Conservation (phyloP, 2,888 invertebrate species). For the Isotomurus palustris region DNA sequence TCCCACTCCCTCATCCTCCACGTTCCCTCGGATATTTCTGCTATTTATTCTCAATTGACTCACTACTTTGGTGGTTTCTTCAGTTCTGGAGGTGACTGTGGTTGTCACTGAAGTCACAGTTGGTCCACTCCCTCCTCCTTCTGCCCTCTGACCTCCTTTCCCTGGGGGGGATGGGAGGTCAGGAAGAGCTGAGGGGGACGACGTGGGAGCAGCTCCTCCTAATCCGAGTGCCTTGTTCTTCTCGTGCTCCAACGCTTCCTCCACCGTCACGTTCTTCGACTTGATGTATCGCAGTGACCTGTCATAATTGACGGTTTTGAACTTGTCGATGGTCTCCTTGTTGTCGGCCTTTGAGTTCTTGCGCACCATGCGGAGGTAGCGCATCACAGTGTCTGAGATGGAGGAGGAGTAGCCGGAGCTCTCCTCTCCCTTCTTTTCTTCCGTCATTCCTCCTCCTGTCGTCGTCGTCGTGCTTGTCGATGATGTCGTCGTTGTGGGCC, state of each 20-base stretch:
- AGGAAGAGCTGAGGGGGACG: not conserved
- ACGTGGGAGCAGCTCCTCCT: not conserved
- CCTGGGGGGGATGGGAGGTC: not conserved
- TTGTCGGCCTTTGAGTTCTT: constrained; percentile 71
- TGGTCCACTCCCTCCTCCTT: not conserved
- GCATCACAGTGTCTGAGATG: constrained; percentile 79
- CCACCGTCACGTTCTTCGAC: constrained; percentile 69
- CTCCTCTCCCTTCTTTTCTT: constrained; percentile 43
- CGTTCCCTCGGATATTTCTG: not conserved
- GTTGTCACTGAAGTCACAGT: not conserved
- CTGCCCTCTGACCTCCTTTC: not conserved
- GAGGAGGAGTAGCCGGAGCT: constrained; percentile 61
- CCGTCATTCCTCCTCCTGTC: not conserved
- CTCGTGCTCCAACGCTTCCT: constrained; percentile 60
- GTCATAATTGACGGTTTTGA: constrained; percentile 83
- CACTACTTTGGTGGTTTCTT: not conserved
- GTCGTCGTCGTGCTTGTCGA: constrained; percentile 10
- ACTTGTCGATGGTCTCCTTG: constrained; percentile 71
- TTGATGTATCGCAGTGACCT: constrained; percentile 76
- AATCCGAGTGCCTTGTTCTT: constrained; percentile 47
- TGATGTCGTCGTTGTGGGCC: constrained; percentile 46
- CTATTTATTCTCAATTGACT: no score
- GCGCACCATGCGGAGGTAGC: constrained; percentile 78
- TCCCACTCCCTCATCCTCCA: not conserved
- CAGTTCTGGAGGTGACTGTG: not conserved